Conservation (phyloP, 1,140 invertebrate species). For the Cydia pomonella region DNA sequence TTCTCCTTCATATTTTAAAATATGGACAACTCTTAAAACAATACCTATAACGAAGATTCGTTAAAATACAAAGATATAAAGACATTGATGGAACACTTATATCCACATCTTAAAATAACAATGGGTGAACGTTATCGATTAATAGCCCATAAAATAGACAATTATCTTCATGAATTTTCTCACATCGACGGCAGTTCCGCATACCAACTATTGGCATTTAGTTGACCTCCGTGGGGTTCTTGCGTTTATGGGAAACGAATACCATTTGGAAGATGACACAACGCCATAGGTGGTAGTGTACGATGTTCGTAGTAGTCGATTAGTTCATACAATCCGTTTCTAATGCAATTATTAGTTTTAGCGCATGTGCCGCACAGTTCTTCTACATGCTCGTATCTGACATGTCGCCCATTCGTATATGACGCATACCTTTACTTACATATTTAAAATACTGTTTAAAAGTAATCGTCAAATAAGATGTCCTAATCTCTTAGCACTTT, state of each 20-base stretch:
- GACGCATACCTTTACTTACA: too few relatives aligned
- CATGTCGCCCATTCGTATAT: not conserved
- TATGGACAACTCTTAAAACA: too few relatives aligned
- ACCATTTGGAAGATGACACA: slow-evolving; percentile 52
- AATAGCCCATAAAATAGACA: slow-evolving; percentile 29
- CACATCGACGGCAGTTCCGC: slow-evolving; percentile 44
- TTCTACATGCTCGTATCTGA: not conserved
- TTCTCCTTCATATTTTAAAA: too few relatives aligned
- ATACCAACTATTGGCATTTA: slow-evolving; percentile 49
- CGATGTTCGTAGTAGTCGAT: slow-evolving; percentile 14
- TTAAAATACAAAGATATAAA: too few relatives aligned
- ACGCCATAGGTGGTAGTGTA: slow-evolving; percentile 35
- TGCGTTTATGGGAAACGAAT: slow-evolving; percentile 46
- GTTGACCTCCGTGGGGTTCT: slow-evolving; percentile 44
- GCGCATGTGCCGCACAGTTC: not conserved
- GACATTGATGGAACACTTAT: not conserved
- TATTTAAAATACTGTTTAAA: too few relatives aligned
- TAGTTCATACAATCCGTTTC: not conserved
- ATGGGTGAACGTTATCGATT: slow-evolving; percentile 2
- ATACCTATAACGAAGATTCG: too few relatives aligned
- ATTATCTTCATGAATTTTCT: slow-evolving; percentile 33
- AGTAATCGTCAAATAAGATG: too few relatives aligned
- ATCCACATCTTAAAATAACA: not conserved
- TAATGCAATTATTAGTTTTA: not conserved
- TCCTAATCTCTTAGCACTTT: not conserved